A percentile compares a stretch with the other conserved stretches of the same genome.
These are phyloP conservation scores for Gymnothorax reevesii DNA, from an alignment of 2,797 vertebrate species.

Conservation along the genomic window DNA sequence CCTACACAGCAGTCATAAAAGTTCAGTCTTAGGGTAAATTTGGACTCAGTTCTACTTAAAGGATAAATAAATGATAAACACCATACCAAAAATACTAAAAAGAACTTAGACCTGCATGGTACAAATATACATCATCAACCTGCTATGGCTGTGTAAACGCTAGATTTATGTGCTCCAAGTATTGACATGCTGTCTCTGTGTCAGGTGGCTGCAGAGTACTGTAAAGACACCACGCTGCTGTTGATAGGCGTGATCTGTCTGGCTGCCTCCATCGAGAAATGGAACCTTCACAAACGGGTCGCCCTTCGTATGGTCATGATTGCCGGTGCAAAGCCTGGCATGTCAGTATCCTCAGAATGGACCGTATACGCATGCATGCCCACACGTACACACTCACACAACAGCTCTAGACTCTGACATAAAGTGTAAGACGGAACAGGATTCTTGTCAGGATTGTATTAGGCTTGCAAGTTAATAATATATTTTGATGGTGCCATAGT, in stretches of 20 bases:
- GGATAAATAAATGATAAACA: not conserved
- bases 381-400: slow-evolving; percentile 4
- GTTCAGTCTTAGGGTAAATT: not conserved
- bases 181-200: slow-evolving; percentile 22
- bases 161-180: not conserved
- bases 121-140: not conserved
- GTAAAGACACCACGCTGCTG: slow-evolving; percentile 95
- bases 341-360: slow-evolving; percentile 72
- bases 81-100: not conserved
- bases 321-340: slow-evolving; percentile 95
- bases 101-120: not conserved
- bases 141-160: not conserved
- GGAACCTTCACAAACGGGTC: slow-evolving; percentile 95
- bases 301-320: slow-evolving; percentile 97
- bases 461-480: not conserved
- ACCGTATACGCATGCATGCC: not conserved
- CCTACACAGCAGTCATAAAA: not conserved
- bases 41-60: not conserved
- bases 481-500: not conserved
- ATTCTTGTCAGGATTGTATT: not conserved
- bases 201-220: slow-evolving; percentile 94
- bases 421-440: not conserved
- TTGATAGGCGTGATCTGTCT: slow-evolving; percentile 96
- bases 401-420: not conserved
- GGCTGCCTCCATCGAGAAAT: slow-evolving; percentile 95